Conservation (phyloP, 2,113 vertebrate genomes). For the Eclectus roratus region DNA sequence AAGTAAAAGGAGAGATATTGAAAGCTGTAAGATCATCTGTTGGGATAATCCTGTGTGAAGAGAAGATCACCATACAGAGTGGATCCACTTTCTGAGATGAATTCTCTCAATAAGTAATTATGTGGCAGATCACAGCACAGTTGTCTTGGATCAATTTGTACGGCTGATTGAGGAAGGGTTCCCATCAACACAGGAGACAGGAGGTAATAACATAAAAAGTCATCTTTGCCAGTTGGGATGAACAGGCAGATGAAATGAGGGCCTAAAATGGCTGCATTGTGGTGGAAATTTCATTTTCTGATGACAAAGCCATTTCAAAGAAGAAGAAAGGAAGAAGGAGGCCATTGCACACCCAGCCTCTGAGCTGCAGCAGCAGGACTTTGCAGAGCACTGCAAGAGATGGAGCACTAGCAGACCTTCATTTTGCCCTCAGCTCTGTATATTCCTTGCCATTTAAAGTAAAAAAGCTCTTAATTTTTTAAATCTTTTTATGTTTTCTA, state of each 20-base stretch:
- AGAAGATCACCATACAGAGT: not conserved
- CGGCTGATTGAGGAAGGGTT: not conserved
- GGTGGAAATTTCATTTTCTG: not conserved
- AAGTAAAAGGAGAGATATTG: not conserved
- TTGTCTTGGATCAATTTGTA: not conserved
- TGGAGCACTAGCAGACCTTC: not conserved
- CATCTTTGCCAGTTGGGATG: not conserved
- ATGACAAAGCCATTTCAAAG: not conserved
- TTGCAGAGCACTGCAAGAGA: not conserved
- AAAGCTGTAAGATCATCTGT: not conserved
- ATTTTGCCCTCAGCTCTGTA: not conserved
- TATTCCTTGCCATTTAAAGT: not conserved
- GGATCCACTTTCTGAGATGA: not conserved
- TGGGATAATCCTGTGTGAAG: not conserved
- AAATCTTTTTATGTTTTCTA: not conserved
- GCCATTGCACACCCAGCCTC: not conserved
- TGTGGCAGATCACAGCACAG: not conserved
- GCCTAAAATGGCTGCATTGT: not conserved
- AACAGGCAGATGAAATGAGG: not conserved
- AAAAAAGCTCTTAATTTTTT: not conserved
- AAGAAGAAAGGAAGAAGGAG: not conserved
- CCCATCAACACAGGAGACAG: not conserved
- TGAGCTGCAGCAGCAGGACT: not conserved
- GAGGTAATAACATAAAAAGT: not conserved
- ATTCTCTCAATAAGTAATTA: not conserved